Evolutionary conservation across 2,113 vertebrate genomes (phyloP), one percentile per base, ranked within the genome.

Genomic region (Lepus americanus): DNA sequence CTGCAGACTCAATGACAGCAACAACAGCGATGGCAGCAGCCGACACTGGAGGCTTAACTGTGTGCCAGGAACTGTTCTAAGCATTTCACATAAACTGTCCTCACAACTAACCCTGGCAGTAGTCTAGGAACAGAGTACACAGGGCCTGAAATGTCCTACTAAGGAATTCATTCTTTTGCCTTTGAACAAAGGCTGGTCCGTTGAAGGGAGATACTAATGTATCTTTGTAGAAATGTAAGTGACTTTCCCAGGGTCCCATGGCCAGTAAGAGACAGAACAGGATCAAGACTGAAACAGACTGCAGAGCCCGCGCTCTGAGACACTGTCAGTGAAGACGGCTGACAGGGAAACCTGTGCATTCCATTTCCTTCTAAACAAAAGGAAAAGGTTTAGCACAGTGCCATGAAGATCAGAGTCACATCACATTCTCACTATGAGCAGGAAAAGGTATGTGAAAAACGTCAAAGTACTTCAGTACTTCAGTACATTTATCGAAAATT

Each of bases 311-410:
- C 51, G 17, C 22, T 16, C 22, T 4, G 31, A 87, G 36, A 91
- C n/a, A 36, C 22, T n/a, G 13, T 70, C 6, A 13, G 9, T 13
- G 53, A 64, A 72, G 78, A 59, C 39, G 27, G 69, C 22, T 72
- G 88, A 66, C 17, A 64, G 33, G 39, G 27, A 76, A 87, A 53
- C 22, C 49, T 59, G 39, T 11, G 77, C 9, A 61, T 12, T 51
- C 86, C 10, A 55, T 33, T 96, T 72, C 33, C 36, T 93, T 92
- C 27, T 55, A 69, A 89, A 88, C 39, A 80, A 69, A 87, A 9
- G 44, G 63, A 36, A 39, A 25, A 80, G 78, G 63, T 17, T 44
- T 23, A 83, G 51, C 61, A 94, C 66, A 79, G 63, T 51, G 19
- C 2, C 67, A 51, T 67, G 82, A 90, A 82, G 79, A 72, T 77